Evolutionary conservation across 2,888 invertebrate genomes (phyloP).

Genomic region (Idaea aversata): DNA sequence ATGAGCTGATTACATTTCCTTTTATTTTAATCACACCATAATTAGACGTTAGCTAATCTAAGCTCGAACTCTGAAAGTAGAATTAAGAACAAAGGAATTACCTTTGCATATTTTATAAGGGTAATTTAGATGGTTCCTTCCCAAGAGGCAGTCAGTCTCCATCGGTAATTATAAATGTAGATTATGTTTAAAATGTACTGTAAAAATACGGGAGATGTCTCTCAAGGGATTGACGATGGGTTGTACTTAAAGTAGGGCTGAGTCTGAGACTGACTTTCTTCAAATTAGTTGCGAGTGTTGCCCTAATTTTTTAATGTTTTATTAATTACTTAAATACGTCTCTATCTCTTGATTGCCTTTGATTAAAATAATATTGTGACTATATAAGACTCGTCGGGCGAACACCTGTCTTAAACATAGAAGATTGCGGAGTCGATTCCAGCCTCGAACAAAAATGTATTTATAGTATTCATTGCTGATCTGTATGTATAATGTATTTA

Average conservation of each 20-base stretch:
- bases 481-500: no score
- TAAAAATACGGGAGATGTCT: conserved; percentile 3
- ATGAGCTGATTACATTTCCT: conserved; percentile 1
- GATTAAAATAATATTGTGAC: no score
- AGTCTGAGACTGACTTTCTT: neutral
- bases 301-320: no score
- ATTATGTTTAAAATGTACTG: conserved; percentile 22
- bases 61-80: conserved; percentile 21
- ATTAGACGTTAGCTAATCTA: conserved; percentile 17
- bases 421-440: no score
- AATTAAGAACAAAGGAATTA: conserved; percentile 24
- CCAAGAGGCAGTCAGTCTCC: conserved; percentile 15
- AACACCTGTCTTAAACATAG: no score
- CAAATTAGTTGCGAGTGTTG: no score
- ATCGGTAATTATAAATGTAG: conserved; percentile 30
- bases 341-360: no score
- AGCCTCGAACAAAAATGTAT: no score
- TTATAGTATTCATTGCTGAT: no score
- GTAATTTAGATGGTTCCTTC: conserved; percentile 24
- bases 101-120: conserved; percentile 30
- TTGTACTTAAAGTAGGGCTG: neutral
- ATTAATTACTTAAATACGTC: no score
- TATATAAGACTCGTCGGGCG: no score
- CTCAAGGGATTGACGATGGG: conserved; percentile 1
- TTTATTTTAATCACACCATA: conserved; percentile 6